phyloP scores from a whole-genome alignment of 2,888 invertebrate species.

The Hemicrepidius hirtus region DNA sequence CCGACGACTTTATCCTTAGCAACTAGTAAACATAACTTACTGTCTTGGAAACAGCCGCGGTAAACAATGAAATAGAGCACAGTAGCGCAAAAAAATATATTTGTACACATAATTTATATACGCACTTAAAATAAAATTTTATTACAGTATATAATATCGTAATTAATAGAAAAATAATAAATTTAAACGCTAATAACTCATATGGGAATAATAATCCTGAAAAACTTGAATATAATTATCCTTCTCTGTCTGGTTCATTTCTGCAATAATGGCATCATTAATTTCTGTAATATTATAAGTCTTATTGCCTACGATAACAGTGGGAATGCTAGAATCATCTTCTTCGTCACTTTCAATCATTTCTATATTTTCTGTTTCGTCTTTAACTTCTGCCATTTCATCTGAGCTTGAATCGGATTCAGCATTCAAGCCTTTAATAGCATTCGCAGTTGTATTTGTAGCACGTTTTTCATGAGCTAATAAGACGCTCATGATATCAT shows the following conservation, averaged over 20 bases:
- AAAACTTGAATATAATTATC: conserved; percentile 95
- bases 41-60: no score
- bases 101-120: conserved; percentile 3
- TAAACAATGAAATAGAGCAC: no score
- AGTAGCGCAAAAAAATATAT: conserved; percentile 32
- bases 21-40: no score
- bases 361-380: conserved; percentile 66
- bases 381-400: conserved; percentile 82
- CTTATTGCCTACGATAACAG: conserved; percentile 87
- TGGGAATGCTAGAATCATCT: conserved; percentile 86
- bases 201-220: conserved; percentile 94
- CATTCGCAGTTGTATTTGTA: conserved; percentile 75
- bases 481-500: conserved; percentile 94
- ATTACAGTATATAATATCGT: conserved; percentile 15
- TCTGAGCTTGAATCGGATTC: conserved; percentile 89
- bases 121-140: background rate
- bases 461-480: conserved; percentile 91
- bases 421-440: conserved; percentile 77
- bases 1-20: no score
- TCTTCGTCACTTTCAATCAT: conserved; percentile 73
- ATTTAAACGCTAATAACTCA: conserved; percentile 80
- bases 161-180: background rate
- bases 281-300: conserved; percentile 89
- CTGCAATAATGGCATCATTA: conserved; percentile 88
- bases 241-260: conserved; percentile 94